Conservation (phyloP, 2,888 invertebrate genomes). For the Agrilus biguttatus region DNA sequence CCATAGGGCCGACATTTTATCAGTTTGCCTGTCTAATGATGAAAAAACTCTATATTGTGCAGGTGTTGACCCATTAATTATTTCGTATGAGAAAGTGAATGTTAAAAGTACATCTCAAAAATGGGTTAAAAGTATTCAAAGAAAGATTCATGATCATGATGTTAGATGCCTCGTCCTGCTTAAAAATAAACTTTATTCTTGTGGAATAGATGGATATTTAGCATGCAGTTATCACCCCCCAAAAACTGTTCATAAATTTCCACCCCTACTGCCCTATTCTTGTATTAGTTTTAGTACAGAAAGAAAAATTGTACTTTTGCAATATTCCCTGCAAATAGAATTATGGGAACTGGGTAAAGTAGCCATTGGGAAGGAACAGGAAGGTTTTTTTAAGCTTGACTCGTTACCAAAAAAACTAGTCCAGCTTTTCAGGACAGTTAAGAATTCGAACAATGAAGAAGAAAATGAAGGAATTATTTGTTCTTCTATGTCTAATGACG, state of each 20-base stretch:
- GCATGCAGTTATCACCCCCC: slow-evolving; percentile 57
- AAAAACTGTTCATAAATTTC: slow-evolving; percentile 51
- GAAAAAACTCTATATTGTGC: slow-evolving; percentile 59
- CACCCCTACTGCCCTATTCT: slow-evolving; percentile 52
- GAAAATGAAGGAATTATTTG: slow-evolving; percentile 52
- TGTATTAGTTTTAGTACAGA: slow-evolving; percentile 39
- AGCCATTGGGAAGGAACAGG: slow-evolving; percentile 19
- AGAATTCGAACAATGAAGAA: slow-evolving; percentile 23
- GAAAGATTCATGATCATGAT: slow-evolving; percentile 76
- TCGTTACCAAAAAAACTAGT: slow-evolving; percentile 52
- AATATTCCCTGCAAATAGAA: slow-evolving; percentile 39
- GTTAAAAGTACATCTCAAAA: slow-evolving; percentile 40
- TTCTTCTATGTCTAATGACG: slow-evolving; percentile 54
- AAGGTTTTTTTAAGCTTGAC: slow-evolving; percentile 27
- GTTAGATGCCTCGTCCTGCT: slow-evolving; percentile 52
- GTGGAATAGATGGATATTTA: slow-evolving; percentile 67
- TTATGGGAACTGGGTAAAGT: slow-evolving; percentile 45
- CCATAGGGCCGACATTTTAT: slow-evolving; percentile 68
- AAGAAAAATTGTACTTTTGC: slow-evolving; percentile 42
- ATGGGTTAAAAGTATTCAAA: slow-evolving; percentile 73
- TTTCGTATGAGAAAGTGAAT: slow-evolving; percentile 54
- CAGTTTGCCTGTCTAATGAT: slow-evolving; percentile 56
- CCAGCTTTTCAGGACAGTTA: slow-evolving; percentile 42
- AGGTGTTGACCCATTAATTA: slow-evolving; percentile 70
- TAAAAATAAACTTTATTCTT: slow-evolving; percentile 57